Base-by-base conservation (phyloP, 2,113 vertebrate genomes). In the Sarotherodon lohbergeri region DNA sequence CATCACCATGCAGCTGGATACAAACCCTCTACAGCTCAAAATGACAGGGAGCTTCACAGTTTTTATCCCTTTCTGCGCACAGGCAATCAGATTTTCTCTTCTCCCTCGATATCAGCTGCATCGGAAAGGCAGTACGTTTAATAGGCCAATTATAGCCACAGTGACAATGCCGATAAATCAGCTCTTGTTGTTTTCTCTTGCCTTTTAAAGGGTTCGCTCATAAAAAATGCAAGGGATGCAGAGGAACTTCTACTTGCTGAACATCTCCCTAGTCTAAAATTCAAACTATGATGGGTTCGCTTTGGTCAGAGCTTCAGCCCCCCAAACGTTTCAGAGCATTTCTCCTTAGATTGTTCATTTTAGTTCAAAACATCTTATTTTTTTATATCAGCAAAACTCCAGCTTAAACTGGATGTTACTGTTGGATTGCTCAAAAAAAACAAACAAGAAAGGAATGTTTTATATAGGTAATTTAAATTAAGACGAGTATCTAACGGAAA, bases 121-220 rank as follows among this genome's bases (percentile, higher is more conserved):
- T 82, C 8, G 57, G 81, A 83, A 82, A 80, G 52, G 55, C 71
- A 83, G 81, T 83, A 16, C n/a, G 89, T 91, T 87, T 81, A 90
- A 93, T 83, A 48, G 76, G 52, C 55, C 84, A 89, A 92, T 91
- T 86, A 89, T 27, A 93, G 50, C 52, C 24, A 17, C 63, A 36
- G 82, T 81, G 89, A 87, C 91, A 90, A 82, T 5, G 63, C 79
- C 52, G 79, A 80, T 86, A 85, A 86, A 92, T 93, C 84, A 87
- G 81, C 52, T 83, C 73, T 91, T 68, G 86, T 88, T 91, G 46
- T 81, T 84, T 83, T 78, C 32, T 90, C 61, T 78, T 7, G 9
- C 7, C 71, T 85, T 78, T 83, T 73, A 63, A 86, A 63, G 8
- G 24, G 27, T 86, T 59, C 9, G 1, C 81, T 71, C 27, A 12